Evolutionary conservation across 2,113 vertebrate genomes (phyloP), one percentile per base, ranked within the genome.

Genomic region (Columba janthina): DNA sequence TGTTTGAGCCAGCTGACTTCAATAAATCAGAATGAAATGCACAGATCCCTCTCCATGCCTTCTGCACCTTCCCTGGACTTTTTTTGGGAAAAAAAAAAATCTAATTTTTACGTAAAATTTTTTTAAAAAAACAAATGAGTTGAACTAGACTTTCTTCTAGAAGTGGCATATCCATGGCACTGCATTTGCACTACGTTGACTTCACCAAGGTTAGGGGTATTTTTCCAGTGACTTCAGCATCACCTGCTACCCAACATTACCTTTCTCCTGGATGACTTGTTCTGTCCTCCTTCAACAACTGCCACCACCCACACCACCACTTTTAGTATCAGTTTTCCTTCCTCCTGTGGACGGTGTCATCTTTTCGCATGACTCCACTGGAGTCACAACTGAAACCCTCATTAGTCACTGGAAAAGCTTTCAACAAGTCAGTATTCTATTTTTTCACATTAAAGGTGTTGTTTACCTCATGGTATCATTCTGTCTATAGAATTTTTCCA

Each of bases 341-440:
- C 51, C 36, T 86, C 36, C 65, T 6, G 0, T 25, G 38, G 60
- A 70, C 0, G 0, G 60, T 32, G 65, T 26, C 2, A 1, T 67
- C 29, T 78, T 82, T 72, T 61, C 0, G 0, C 4, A 0, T 75
- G 42, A 60, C 85, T 89, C 36, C 21, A 6, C 24, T 17, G 4
- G 12, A 81, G 44, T 53, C 62, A 24, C 48, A 60, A 65, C 31
- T 70, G 71, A 94, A 77, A 71, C 31, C 25, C n/a, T 85, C 53
- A 44, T 75, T 50, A 90, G 71, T 65, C 58, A 50, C 48, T 3
- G 3, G 76, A 82, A 91, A 83, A 90, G 10, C 28, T 56, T 89
- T 88, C 51, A 32, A 85, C 31, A 21, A 0, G 0, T 36, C 28
- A 16, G 25, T 22, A 65, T 19, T 66, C 50, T 76, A 50, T 79